Base-by-base conservation (phyloP, 1,140 invertebrate species). In the Drosophila pseudoananassae region DNA sequence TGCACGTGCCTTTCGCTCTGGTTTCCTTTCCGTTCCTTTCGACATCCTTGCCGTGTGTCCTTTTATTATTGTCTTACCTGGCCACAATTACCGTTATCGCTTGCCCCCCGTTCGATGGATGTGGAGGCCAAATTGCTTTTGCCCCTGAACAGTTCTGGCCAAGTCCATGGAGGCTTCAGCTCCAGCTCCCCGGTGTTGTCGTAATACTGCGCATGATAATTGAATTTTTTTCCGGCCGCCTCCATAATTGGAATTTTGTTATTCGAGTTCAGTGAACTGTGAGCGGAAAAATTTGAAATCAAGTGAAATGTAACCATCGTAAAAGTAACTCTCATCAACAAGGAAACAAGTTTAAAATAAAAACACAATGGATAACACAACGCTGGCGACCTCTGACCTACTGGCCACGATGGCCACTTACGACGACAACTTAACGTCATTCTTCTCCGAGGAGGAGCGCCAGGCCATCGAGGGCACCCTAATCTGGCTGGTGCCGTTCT, bases 401-500 rank as follows among this genome's bases (percentile, higher is more conserved):
- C 47, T 58, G 38, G 56, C 8, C 17, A 60, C 31, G 20, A 55
- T 66, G 38, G 17, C 31, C 36, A 76, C 27, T 29, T 40, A 14
- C 50, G 27, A 29, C 4, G 75, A 46, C 27, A 46, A 50, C 6
- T 10, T 36, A 0, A 57, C 38, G 9, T 45, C 43, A n/a, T 54
- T 38, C 7, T 61, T 68, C 36, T 45, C 58, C 10, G 76, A 81
- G 1, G 58, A 70, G 17, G 81, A 85, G 14, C 49, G 56, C 1
- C 17, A 54, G 46, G 68, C 78, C 57, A 76, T 91, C 2, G 56
- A 43, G 20, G 23, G 53, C 10, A 69, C 69, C 0, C 69, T 91
- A 5, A 68, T 71, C 4, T 76, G 90, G 70, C 33, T 97, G 10
- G 97, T 98, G 17, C 97, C 97, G 1, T 94, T 98, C 9, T 94